Evolutionary conservation across 92 coral and sea anemone genomes (phyloP).

Genomic region (Siderastrea radians): DNA sequence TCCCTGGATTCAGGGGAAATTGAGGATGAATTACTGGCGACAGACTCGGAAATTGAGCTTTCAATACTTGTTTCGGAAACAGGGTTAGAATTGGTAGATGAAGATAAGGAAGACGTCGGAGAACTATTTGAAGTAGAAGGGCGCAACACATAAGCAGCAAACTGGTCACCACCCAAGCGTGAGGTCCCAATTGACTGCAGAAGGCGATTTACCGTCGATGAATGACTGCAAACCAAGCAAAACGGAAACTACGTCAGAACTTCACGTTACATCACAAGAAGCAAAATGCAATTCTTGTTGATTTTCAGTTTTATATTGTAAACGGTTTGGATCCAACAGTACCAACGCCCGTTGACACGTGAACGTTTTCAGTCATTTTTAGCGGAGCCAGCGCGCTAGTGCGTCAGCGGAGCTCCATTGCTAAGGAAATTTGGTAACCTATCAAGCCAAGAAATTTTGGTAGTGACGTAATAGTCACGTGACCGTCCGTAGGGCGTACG

Average conservation of each 20-base stretch:
- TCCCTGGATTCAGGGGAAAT: not conserved
- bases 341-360: too few relatives aligned
- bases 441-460: too few relatives aligned
- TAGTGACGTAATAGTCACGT: too few relatives aligned
- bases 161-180: slow-evolving; percentile 72
- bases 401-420: too few relatives aligned
- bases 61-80: not conserved
- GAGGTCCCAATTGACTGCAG: slow-evolving; percentile 76
- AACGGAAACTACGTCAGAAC: not conserved
- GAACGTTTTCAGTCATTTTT: too few relatives aligned
- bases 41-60: not conserved
- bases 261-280: not conserved
- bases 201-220: slow-evolving; percentile 69
- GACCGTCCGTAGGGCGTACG: too few relatives aligned
- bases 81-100: not conserved
- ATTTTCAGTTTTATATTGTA: too few relatives aligned
- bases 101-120: not conserved
- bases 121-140: slow-evolving; percentile 35
- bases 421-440: too few relatives aligned
- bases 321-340: too few relatives aligned
- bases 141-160: slow-evolving; percentile 70
- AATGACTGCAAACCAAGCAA: slow-evolving; percentile 56
- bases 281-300: too few relatives aligned
- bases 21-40: slow-evolving; percentile 2
- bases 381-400: too few relatives aligned